Evolutionary conservation across 1,140 invertebrate species (phyloP).

Genomic region (Brachionus koreanus): DNA sequence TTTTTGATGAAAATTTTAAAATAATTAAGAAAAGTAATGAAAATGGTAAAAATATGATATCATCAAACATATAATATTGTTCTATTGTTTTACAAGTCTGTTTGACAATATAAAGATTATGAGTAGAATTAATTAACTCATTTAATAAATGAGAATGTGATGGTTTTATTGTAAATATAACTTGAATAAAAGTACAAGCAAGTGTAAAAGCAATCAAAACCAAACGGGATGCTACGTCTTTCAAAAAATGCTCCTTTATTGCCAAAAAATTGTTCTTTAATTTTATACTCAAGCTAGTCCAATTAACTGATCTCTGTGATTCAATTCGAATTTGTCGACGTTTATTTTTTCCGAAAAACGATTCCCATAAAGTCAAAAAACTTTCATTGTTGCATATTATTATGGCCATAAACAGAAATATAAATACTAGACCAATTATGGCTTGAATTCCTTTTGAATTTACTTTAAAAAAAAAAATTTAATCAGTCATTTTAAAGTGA

Average conservation of each 20-base stretch:
- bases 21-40: not conserved
- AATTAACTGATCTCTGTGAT: conserved; percentile 13
- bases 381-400: conserved; percentile 12
- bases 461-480: not conserved
- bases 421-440: not conserved
- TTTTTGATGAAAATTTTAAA: not conserved
- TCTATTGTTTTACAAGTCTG: not conserved
- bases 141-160: not conserved
- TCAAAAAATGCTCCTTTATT: not conserved
- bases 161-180: not conserved
- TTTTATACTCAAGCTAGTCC: conserved; percentile 24
- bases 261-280: not conserved
- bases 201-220: not conserved
- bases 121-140: not conserved
- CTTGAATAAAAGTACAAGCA: not conserved
- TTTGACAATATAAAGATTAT: not conserved
- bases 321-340: not conserved
- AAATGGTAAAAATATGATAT: conserved; percentile 33
- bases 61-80: conserved; percentile 33
- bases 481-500: not conserved
- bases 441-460: conserved; percentile 35
- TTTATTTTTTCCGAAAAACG: not conserved
- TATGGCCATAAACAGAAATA: not conserved
- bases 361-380: not conserved
- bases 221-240: not conserved